Percentiles rank a stretch among this genome's conserved stretches.
Conservation (phyloP, 1,140 invertebrate species). For the Zeugodacus cucurbitae region DNA sequence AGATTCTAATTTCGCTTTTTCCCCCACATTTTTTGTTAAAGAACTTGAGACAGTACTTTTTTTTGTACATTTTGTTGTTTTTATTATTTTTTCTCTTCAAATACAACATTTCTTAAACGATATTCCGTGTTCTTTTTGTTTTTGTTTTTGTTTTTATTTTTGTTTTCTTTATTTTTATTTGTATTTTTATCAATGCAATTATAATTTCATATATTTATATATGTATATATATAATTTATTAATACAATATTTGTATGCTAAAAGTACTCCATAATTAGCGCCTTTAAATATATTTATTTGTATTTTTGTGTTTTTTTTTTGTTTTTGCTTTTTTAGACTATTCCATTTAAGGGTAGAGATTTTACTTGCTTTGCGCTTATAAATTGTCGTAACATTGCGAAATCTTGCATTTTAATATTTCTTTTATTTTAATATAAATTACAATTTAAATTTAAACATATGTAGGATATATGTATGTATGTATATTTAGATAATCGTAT, state of each 20-base stretch:
- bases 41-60: background rate
- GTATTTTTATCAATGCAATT: conserved; percentile 24
- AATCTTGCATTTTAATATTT: background rate
- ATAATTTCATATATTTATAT: conserved; percentile 35
- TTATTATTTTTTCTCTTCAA: conserved; percentile 29
- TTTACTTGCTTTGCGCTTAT: conserved; percentile 18
- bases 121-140: background rate
- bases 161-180: background rate
- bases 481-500: conserved; percentile 7
- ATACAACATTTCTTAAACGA: conserved; percentile 39
- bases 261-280: background rate
- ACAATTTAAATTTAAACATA: conserved; percentile 1
- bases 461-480: background rate
- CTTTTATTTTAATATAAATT: conserved; percentile 22
- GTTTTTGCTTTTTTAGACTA: background rate
- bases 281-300: background rate
- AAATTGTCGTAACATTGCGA: conserved; percentile 13
- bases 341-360: background rate
- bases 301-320: background rate
- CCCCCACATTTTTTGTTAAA: background rate
- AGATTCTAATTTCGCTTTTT: background rate
- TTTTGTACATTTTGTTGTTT: conserved; percentile 22
- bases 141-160: background rate
- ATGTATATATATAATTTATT: conserved; percentile 24
- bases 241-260: conserved; percentile 31